Conservation (phyloP, 2,113 vertebrate species). For the Hassar affinis region DNA sequence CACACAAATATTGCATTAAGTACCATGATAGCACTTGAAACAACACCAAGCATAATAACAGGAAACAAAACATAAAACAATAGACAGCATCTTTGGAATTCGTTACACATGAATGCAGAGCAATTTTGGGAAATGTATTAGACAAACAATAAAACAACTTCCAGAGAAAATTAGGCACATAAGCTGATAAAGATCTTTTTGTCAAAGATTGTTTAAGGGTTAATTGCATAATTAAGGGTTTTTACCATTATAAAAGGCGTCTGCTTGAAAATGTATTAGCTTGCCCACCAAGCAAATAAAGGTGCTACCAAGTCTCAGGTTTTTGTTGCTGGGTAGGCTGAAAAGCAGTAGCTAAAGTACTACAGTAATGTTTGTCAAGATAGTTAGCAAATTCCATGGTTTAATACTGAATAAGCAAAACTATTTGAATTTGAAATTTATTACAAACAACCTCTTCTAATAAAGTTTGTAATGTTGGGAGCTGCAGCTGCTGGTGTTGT, state of each 20-base stretch:
- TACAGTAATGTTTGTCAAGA: not conserved
- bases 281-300: not conserved
- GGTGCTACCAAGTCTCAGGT: not conserved
- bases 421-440: not conserved
- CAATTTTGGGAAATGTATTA: not conserved
- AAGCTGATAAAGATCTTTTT: not conserved
- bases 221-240: not conserved
- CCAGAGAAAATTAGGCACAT: not conserved
- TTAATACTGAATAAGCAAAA: not conserved
- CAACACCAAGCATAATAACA: not conserved
- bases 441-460: not conserved
- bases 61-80: not conserved
- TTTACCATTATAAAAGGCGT: not conserved
- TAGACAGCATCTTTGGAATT: not conserved
- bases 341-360: not conserved
- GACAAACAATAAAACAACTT: not conserved
- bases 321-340: not conserved
- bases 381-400: not conserved
- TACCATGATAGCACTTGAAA: not conserved
- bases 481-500: no score
- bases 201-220: not conserved
- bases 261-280: not conserved
- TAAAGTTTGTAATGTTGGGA: not conserved
- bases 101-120: not conserved
- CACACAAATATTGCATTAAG: slow-evolving; percentile 4